Conservation (phyloP, 2,888 invertebrate species). For the Acronicta alni region DNA sequence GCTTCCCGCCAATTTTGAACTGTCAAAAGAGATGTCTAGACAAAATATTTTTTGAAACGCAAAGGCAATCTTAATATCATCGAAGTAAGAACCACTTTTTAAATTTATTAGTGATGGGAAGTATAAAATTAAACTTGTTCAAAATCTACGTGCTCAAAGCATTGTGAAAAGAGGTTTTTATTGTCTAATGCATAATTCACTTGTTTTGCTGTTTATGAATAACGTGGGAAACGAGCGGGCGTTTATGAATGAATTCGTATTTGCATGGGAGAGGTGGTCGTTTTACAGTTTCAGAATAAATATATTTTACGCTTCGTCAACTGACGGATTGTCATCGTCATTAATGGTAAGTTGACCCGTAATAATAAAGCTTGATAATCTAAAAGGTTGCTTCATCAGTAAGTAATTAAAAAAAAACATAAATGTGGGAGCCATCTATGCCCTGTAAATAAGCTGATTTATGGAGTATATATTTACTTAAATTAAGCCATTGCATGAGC, state of each 20-base stretch:
- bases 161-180: slow-evolving; percentile 42
- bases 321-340: background rate
- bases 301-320: slow-evolving; percentile 12
- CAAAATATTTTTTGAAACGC: slow-evolving; percentile 17
- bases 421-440: too few relatives aligned
- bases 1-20: slow-evolving; percentile 45
- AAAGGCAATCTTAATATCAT: slow-evolving; percentile 36
- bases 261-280: slow-evolving; percentile 22
- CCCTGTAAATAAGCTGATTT: too few relatives aligned
- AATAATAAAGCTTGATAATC: too few relatives aligned
- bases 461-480: too few relatives aligned
- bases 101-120: slow-evolving; percentile 9
- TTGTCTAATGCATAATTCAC: slow-evolving; percentile 52
- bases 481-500: too few relatives aligned
- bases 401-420: too few relatives aligned
- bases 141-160: slow-evolving; percentile 19
- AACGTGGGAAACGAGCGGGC: slow-evolving; percentile 43
- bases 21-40: slow-evolving; percentile 51
- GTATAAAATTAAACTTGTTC: slow-evolving; percentile 27
- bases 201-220: slow-evolving; percentile 39
- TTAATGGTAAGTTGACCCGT: background rate
- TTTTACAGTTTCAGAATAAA: slow-evolving; percentile 24
- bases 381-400: too few relatives aligned
- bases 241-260: slow-evolving; percentile 45
- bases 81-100: slow-evolving; percentile 18